phyloP scores from a whole-genome alignment of 2,888 invertebrate species.

The Papilio demoleus region DNA sequence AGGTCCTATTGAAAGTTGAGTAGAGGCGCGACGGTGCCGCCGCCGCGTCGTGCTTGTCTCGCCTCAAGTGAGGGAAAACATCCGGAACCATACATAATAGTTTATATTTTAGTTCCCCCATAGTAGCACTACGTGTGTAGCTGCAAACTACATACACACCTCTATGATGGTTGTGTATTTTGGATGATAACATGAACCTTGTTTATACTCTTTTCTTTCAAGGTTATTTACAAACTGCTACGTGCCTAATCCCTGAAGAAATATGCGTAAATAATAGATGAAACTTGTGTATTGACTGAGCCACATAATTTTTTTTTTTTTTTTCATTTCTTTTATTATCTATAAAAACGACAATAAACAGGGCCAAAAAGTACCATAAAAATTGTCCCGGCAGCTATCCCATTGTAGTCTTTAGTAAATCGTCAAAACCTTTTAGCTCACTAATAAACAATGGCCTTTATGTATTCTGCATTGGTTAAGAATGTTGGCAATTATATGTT shows the following conservation, averaged over 20 bases:
- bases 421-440: background rate
- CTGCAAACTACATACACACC: background rate
- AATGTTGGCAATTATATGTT: constrained; percentile 51
- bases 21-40: constrained; percentile 14
- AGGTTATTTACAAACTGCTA: background rate
- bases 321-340: too few species aligned
- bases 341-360: too few species aligned
- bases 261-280: too few species aligned
- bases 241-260: background rate
- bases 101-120: background rate
- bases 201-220: background rate
- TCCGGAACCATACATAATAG: constrained; percentile 15
- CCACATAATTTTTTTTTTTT: too few species aligned
- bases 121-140: background rate
- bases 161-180: background rate
- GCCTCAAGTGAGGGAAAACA: constrained; percentile 34
- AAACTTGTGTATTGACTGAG: too few species aligned
- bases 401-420: background rate
- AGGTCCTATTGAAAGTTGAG: constrained; percentile 17
- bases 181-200: background rate
- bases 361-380: background rate
- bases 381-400: background rate
- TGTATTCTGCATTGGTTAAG: constrained; percentile 43
- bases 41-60: constrained; percentile 27
- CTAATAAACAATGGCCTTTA: constrained; percentile 50